A percentile compares a stretch with the other conserved stretches of the same genome.
These are phyloP conservation scores for Exaiptasia diaphana DNA, from an alignment of 64 coral and sea anemone genomes.

Conservation along the genomic window DNA sequence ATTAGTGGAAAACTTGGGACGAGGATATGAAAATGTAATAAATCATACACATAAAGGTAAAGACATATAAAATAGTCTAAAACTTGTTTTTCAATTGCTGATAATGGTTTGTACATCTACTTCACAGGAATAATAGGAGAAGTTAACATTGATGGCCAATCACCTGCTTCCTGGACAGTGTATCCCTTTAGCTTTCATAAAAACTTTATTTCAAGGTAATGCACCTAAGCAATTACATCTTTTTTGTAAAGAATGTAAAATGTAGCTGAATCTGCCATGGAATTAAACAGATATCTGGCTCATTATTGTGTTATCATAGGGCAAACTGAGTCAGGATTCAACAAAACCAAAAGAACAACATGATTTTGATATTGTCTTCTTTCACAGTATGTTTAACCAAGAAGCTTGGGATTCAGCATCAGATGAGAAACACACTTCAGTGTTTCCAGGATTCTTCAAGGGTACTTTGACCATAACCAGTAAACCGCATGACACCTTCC, in stretches of 20 bases:
- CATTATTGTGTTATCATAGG: too few relatives aligned
- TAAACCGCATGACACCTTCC: constrained; percentile 65
- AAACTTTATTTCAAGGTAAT: constrained; percentile 9
- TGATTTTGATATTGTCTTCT: too few relatives aligned
- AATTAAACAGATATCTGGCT: too few relatives aligned
- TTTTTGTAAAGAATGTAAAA: background rate
- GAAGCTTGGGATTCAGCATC: too few relatives aligned
- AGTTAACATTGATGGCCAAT: constrained; percentile 35
- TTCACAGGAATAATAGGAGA: constrained; percentile 37
- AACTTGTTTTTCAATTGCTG: too few relatives aligned
- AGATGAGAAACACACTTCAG: too few relatives aligned
- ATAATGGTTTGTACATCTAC: background rate
- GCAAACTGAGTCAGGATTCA: too few relatives aligned
- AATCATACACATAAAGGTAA: constrained; percentile 77
- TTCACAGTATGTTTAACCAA: too few relatives aligned
- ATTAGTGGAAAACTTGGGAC: constrained; percentile 82
- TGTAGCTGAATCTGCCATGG: too few relatives aligned
- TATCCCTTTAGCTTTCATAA: constrained; percentile 49
- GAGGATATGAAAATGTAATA: constrained; percentile 38
- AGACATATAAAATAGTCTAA: background rate
- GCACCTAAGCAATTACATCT: too few relatives aligned
- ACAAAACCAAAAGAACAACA: too few relatives aligned
- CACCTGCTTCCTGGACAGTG: constrained; percentile 19
- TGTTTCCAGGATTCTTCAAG: constrained; percentile 40
- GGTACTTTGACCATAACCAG: constrained; percentile 24